Evolutionary conservation across 2,797 vertebrate genomes (phyloP).

Genomic region (Diglossa cyanea): DNA sequence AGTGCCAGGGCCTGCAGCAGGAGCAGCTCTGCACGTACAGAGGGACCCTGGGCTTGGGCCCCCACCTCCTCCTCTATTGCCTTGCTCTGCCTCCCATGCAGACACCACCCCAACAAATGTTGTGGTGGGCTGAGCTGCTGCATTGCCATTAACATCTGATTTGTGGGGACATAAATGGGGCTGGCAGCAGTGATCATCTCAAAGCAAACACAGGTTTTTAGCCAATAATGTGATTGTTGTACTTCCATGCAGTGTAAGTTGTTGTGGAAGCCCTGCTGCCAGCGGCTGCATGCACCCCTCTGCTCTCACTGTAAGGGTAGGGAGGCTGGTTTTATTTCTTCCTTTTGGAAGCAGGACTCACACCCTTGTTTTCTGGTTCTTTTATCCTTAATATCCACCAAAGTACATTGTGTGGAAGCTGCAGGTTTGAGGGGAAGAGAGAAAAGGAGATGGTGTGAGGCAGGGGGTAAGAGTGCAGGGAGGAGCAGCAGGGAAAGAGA

Average conservation of each 20-base stretch:
- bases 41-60: neutral
- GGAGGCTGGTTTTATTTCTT: neutral
- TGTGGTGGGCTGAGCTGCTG: neutral
- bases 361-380: neutral
- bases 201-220: constrained; percentile 1
- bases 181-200: neutral
- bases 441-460: neutral
- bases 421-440: neutral
- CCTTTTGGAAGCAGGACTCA: neutral
- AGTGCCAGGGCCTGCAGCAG: neutral
- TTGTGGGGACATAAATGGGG: neutral
- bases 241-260: neutral
- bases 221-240: neutral
- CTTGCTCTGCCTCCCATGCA: neutral
- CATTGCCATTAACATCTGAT: neutral
- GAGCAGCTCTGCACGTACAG: fast-evolving
- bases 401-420: neutral
- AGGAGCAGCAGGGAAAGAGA: neutral
- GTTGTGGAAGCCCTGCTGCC: neutral
- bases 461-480: neutral
- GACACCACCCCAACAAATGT: neutral
- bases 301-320: neutral
- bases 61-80: neutral
- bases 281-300: neutral
- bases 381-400: neutral